These are phyloP conservation scores for Drosophila bunnanda DNA, from an alignment of 2,888 invertebrate genomes.

Conservation along the genomic window DNA sequence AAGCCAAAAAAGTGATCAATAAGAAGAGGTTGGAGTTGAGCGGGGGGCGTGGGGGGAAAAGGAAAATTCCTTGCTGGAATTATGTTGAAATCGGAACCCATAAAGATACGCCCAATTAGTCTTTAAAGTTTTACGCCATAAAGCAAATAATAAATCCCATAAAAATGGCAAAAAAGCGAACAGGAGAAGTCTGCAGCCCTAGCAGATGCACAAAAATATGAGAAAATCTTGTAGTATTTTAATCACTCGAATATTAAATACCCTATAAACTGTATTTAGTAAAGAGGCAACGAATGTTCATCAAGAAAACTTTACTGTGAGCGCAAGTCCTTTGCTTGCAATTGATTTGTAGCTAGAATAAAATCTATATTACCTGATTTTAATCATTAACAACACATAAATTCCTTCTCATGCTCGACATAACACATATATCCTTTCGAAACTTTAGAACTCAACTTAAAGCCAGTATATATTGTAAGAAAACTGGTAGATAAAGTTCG, in stretches of 20 bases:
- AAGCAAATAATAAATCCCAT: constrained; percentile 43
- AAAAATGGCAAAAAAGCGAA: constrained; percentile 26
- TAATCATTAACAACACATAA: too few relatives aligned
- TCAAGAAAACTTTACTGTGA: too few relatives aligned
- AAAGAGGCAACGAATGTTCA: too few relatives aligned
- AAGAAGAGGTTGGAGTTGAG: background rate
- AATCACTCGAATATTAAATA: background rate
- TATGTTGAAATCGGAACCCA: constrained; percentile 40
- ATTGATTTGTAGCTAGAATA: background rate
- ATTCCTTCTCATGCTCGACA: background rate
- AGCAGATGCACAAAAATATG: background rate
- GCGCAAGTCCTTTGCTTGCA: too few relatives aligned
- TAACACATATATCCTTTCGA: background rate
- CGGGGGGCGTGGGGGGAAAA: background rate
- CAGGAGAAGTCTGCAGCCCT: constrained; percentile 6
- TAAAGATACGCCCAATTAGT: constrained; percentile 47
- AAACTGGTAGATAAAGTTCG: constrained; percentile 55
- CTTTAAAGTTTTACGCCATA: constrained; percentile 47
- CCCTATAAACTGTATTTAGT: background rate
- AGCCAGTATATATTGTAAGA: constrained; percentile 20
- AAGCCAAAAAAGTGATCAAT: constrained; percentile 22
- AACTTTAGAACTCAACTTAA: constrained; percentile 3
- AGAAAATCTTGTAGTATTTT: background rate
- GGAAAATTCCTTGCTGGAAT: constrained; percentile 12
- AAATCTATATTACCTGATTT: background rate